Percentiles rank a stretch among this genome's conserved stretches.
Evolutionary conservation across 2,888 invertebrate genomes (phyloP).

Genomic region (Molorchus minor): DNA sequence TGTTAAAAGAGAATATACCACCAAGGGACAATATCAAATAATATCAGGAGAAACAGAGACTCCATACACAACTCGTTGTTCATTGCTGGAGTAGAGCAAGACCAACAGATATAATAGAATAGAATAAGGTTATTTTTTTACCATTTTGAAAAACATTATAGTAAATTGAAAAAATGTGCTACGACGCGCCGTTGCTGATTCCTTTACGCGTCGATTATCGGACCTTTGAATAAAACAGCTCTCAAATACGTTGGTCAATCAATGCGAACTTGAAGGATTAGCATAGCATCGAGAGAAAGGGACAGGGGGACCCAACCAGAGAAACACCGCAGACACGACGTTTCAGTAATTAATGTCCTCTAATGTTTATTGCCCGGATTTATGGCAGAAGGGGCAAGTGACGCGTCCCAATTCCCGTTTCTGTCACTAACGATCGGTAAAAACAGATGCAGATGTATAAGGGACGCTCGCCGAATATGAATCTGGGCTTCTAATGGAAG

Average conservation of each 20-base stretch:
- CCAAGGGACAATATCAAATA: too few relatives aligned
- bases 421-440: slow-evolving; percentile 48
- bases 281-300: slow-evolving; percentile 20
- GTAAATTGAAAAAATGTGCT: too few relatives aligned
- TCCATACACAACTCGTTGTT: too few relatives aligned
- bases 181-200: slow-evolving; percentile 1
- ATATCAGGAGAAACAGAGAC: too few relatives aligned
- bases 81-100: too few relatives aligned
- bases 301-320: slow-evolving; percentile 31
- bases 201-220: slow-evolving; percentile 1
- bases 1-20: too few relatives aligned
- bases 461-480: slow-evolving; percentile 51
- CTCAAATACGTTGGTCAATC: slow-evolving; percentile 14
- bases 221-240: background rate
- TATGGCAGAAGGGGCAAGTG: slow-evolving; percentile 30
- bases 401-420: slow-evolving; percentile 22
- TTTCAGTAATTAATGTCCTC: slow-evolving; percentile 41
- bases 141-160: too few relatives aligned
- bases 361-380: slow-evolving; percentile 41
- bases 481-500: slow-evolving; percentile 47
- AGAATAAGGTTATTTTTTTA: too few relatives aligned
- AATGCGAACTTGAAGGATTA: slow-evolving; percentile 3
- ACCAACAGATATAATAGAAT: too few relatives aligned
- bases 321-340: slow-evolving; percentile 41
- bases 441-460: slow-evolving; percentile 48